Evolutionary conservation across 2,888 invertebrate genomes (phyloP).

Genomic region (Plagiodera versicolora): DNA sequence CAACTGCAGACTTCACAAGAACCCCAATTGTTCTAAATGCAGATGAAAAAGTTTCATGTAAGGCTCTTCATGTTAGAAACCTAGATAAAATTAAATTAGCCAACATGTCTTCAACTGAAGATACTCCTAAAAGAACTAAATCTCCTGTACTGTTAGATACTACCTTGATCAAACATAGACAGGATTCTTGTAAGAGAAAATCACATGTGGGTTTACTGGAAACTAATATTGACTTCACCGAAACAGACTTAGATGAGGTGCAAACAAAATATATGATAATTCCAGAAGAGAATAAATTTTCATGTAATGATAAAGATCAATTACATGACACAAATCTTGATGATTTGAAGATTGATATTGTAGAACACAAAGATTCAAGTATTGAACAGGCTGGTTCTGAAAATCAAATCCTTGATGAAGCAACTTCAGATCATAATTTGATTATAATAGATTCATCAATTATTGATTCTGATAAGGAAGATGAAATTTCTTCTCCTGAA

Average conservation of each 20-base stretch:
- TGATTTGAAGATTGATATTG: neutral
- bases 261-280: constrained; percentile 33
- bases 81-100: constrained; percentile 42
- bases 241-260: constrained; percentile 54
- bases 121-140: constrained; percentile 29
- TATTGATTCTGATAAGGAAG: neutral
- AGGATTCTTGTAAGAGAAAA: constrained; percentile 49
- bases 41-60: constrained; percentile 29
- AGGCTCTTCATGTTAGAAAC: constrained; percentile 48
- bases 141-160: constrained; percentile 49
- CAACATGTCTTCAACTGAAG: constrained; percentile 46
- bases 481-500: neutral
- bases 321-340: constrained; percentile 6
- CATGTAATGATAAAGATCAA: neutral
- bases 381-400: constrained; percentile 12
- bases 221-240: constrained; percentile 65
- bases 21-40: constrained; percentile 58
- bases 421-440: no score
- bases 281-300: constrained; percentile 14
- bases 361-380: neutral
- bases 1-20: constrained; percentile 61
- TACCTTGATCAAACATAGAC: constrained; percentile 43
- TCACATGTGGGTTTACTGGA: constrained; percentile 59
- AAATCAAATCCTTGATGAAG: neutral
- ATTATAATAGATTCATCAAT: no score